Percentiles rank a stretch among this genome's conserved stretches.
These are phyloP conservation scores for Tiliacea citrago DNA, from an alignment of 2,888 invertebrate genomes.

Conservation along the genomic window DNA sequence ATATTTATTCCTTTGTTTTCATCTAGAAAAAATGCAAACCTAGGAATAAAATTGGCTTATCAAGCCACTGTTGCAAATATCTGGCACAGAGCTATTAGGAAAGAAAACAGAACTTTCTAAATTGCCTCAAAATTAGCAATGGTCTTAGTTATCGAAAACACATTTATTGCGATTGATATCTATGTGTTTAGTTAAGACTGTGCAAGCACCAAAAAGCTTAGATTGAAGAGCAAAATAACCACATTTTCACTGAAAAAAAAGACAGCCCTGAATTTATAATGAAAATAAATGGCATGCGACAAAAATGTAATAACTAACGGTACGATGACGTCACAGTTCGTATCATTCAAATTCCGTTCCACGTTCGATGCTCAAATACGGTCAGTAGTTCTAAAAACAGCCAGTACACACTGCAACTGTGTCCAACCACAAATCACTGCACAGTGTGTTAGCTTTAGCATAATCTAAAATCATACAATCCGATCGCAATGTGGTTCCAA, in stretches of 20 bases:
- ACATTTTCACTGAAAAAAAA: not conserved
- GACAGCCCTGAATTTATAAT: not conserved
- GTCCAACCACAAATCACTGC: conserved; percentile 58
- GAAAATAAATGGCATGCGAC: conserved; percentile 5
- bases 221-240: no score
- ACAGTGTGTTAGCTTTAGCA: conserved; percentile 59
- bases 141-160: not conserved
- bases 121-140: not conserved
- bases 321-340: not conserved
- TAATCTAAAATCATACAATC: conserved; percentile 65
- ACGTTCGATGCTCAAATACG: conserved; percentile 41
- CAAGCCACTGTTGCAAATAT: not conserved
- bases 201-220: not conserved
- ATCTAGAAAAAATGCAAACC: conserved; percentile 7
- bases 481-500: conserved; percentile 52
- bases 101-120: conserved; percentile 5
- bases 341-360: conserved; percentile 35
- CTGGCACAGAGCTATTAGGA: not conserved
- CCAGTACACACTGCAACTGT: conserved; percentile 59
- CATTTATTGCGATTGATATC: not conserved
- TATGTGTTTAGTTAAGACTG: not conserved
- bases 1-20: conserved; percentile 52
- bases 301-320: conserved; percentile 8
- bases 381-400: conserved; percentile 51
- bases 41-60: conserved; percentile 16